Evolutionary conservation across 2,888 invertebrate genomes (phyloP), one percentile per base, ranked within the genome.

Genomic region (Mythimna lalbum): DNA sequence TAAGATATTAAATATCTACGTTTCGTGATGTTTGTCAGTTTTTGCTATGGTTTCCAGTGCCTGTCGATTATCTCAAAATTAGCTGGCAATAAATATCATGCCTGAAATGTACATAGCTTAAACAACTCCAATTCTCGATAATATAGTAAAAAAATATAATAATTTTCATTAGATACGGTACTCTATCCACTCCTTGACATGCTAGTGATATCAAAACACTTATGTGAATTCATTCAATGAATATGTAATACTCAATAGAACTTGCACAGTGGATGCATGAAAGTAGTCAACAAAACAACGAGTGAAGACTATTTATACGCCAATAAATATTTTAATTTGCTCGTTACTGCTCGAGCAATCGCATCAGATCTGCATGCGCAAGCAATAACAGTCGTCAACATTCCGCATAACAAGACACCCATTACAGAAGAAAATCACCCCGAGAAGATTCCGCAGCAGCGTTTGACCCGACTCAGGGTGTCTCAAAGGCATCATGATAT

Each of bases 291-390:
- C 64, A 78, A 83, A 73, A 75, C 66, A 57, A 76, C 64, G n/a
- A 81, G 82, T 74, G 56, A 74, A 66, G 68, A 73, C 76, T 84
- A 82, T 86, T 85, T 82, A 84, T 83, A 79, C 78, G 84, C 81
- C 78, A 81, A 88, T 89, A 87, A 84, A 83, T 86, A 89, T 89
- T 88, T 77, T 84, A 88, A 89, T 89, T 80, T 68, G 81, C 84
- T 89, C 76, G 85, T 88, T 88, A 88, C 85, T 81, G 86, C 71
- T 76, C 83, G 65, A 82, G 84, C 82, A 83, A 82, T 82, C 74
- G 81, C 82, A 84, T 85, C 80, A 86, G 72, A 90, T 91, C 87
- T 90, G 86, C 88, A 90, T 90, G 85, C 85, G 79, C 84, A 79
- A 83, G 86, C 86, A 84, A 85, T 88, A 86, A 82, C 71, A 85